phyloP scores from a whole-genome alignment of 2,113 vertebrate genomes.

The Chrysemys picta region DNA sequence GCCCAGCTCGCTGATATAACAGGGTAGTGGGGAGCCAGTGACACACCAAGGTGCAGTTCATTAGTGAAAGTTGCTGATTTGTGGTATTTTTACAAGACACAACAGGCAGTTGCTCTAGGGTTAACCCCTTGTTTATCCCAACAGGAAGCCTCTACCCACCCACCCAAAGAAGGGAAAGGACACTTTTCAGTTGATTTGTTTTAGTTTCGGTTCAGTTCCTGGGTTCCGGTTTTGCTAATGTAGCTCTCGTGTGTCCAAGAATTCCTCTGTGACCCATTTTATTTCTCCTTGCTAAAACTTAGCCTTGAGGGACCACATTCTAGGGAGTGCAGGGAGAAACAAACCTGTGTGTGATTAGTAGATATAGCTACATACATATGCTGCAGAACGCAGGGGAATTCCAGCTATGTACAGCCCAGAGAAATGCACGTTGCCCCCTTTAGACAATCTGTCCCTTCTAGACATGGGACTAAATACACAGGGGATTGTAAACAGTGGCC shows the following conservation, averaged over 20 bases:
- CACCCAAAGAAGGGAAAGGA: neutral
- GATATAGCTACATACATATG: neutral
- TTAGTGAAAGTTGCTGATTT: conserved; percentile 66
- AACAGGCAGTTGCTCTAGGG: neutral
- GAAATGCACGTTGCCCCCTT: neutral
- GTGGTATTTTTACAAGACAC: neutral
- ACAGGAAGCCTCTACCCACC: neutral
- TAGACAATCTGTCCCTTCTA: neutral
- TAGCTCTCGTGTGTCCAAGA: neutral
- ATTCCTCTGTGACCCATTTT: neutral
- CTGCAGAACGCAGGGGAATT: neutral
- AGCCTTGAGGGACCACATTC: neutral
- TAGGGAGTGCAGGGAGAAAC: neutral
- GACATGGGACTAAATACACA: neutral
- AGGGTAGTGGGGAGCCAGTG: conserved; percentile 25
- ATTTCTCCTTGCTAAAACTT: neutral
- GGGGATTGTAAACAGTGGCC: neutral
- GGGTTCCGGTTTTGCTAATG: neutral
- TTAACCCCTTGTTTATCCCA: conserved; percentile 36
- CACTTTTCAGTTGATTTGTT: neutral
- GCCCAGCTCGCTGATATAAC: conserved; percentile 11
- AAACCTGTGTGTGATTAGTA: neutral
- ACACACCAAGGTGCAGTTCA: conserved; percentile 44
- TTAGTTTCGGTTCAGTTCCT: neutral
- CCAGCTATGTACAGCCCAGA: neutral